Conservation (phyloP, 1,140 invertebrate genomes). For the Manduca sexta region DNA sequence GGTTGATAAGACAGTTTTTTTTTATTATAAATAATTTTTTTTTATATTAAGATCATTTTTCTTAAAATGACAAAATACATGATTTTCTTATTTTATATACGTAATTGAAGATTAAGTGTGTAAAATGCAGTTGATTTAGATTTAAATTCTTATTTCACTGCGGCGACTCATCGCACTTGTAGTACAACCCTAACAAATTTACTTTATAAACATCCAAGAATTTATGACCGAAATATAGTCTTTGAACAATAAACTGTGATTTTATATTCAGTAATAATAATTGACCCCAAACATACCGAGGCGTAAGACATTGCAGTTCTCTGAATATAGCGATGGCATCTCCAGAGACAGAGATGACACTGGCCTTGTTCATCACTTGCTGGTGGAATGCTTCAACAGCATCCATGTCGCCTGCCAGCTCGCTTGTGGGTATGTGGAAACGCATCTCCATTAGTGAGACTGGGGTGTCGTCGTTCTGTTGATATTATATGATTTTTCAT, state of each 20-base stretch:
- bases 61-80: too few relatives aligned
- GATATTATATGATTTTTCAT: not conserved
- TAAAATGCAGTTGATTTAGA: too few relatives aligned
- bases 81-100: not conserved
- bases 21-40: slow-evolving; percentile 2
- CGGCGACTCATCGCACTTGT: too few relatives aligned
- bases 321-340: slow-evolving; percentile 98
- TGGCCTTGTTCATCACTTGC: slow-evolving; percentile 97
- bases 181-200: too few relatives aligned
- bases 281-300: too few relatives aligned
- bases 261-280: too few relatives aligned
- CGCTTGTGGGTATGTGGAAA: slow-evolving; percentile 95
- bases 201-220: too few relatives aligned
- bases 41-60: not conserved
- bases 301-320: slow-evolving; percentile 98
- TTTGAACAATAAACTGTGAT: too few relatives aligned
- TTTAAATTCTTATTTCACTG: too few relatives aligned
- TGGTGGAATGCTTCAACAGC: slow-evolving; percentile 96
- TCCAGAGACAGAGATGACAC: slow-evolving; percentile 97
- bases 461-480: slow-evolving; percentile 96
- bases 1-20: not conserved
- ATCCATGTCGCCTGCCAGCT: slow-evolving; percentile 88
- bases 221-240: too few relatives aligned
- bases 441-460: slow-evolving; percentile 98
- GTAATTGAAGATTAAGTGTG: too few relatives aligned